phyloP scores from a whole-genome alignment of 2,113 vertebrate genomes.

The Forbesichthys agassizii region DNA sequence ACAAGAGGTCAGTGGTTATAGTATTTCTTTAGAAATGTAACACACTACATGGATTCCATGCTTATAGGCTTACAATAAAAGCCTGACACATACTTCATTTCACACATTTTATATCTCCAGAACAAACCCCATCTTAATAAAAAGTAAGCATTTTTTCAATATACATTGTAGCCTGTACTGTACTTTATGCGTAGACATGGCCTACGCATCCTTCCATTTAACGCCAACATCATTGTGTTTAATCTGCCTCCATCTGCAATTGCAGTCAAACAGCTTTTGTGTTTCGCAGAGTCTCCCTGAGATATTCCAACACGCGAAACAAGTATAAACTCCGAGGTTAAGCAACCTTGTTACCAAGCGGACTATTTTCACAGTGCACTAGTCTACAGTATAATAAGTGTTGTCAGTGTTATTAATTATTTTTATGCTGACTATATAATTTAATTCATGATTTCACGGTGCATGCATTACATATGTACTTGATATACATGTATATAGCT shows the following conservation, averaged over 20 bases:
- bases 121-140: too few relatives aligned
- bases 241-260: background rate
- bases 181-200: too few relatives aligned
- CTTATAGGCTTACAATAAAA: background rate
- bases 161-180: too few relatives aligned
- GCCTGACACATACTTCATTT: background rate
- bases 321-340: background rate
- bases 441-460: conserved; percentile 19
- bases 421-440: conserved; percentile 1
- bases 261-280: background rate
- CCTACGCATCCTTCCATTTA: background rate
- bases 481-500: conserved; percentile 29
- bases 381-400: background rate
- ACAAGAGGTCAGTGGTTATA: background rate
- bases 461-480: too few relatives aligned
- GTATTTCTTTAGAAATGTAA: background rate
- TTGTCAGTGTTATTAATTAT: background rate
- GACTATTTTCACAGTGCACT: background rate
- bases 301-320: background rate
- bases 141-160: too few relatives aligned
- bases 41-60: too few relatives aligned
- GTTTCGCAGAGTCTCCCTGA: background rate
- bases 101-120: too few relatives aligned
- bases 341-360: background rate
- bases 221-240: background rate